phyloP scores from a whole-genome alignment of 2,797 vertebrate genomes.

The Vespertilio murinus region DNA sequence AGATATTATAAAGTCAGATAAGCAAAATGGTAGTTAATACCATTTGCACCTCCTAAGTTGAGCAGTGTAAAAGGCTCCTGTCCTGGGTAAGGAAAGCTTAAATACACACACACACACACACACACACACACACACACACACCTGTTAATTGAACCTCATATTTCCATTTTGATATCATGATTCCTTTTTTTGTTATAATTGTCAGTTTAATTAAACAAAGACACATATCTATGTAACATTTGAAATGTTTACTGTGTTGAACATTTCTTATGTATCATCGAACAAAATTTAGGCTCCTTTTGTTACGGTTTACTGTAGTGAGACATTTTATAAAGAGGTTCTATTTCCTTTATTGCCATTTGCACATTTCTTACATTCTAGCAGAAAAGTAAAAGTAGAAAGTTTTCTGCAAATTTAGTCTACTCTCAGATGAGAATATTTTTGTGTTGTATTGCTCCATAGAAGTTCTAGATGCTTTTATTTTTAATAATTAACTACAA shows the following conservation, averaged over 20 bases:
- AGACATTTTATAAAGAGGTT: neutral
- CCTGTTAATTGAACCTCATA: neutral
- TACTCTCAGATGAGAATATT: slow-evolving; percentile 45
- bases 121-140: neutral
- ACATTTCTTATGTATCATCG: neutral
- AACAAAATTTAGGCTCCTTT: neutral
- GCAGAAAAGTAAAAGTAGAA: slow-evolving; percentile 41
- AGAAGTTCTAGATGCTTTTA: neutral
- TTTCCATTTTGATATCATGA: neutral
- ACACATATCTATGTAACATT: neutral
- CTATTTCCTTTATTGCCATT: slow-evolving; percentile 14
- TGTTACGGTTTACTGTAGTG: neutral
- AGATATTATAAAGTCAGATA: neutral
- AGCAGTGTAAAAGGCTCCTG: neutral
- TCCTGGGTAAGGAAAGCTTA: neutral
- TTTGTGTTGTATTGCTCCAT: slow-evolving; percentile 15
- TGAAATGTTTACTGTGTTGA: neutral
- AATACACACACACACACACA: too few relatives aligned
- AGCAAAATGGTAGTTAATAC: neutral
- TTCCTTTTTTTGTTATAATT: neutral
- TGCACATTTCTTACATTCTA: neutral
- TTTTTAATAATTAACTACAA: slow-evolving; percentile 20
- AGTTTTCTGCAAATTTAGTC: slow-evolving; percentile 6
- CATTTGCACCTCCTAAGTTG: neutral
- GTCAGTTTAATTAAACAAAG: slow-evolving; percentile 8